A percentile compares a stretch with the other conserved stretches of the same genome.
These are phyloP conservation scores for Salminus brasiliensis DNA, from an alignment of 2,113 vertebrate genomes.

Conservation along the genomic window DNA sequence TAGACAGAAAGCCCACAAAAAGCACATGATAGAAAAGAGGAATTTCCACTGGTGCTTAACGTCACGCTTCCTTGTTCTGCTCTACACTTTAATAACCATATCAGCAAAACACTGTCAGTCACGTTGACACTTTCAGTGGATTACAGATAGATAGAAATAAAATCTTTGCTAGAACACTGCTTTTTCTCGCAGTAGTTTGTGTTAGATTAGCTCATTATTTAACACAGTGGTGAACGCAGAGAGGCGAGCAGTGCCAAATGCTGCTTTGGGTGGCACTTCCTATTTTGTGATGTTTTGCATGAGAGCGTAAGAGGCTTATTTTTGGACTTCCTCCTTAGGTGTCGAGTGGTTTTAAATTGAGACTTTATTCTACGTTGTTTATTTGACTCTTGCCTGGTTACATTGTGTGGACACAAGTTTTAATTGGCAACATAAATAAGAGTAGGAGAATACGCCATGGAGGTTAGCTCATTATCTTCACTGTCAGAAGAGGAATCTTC, in stretches of 20 bases:
- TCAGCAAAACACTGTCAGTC: constrained; percentile 12
- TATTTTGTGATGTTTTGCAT: constrained; percentile 28
- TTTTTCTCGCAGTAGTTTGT: background rate
- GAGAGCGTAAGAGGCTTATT: constrained; percentile 18
- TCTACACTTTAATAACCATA: constrained; percentile 18
- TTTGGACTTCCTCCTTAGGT: constrained; percentile 46
- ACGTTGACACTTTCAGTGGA: background rate
- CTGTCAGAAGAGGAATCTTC: constrained; percentile 49
- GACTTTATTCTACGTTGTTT: background rate
- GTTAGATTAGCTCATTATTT: background rate
- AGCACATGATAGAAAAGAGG: constrained; percentile 39
- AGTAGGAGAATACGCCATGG: constrained; percentile 57
- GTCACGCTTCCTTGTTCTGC: constrained; percentile 44
- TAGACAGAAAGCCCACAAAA: constrained; percentile 41
- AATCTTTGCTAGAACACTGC: background rate
- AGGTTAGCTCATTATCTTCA: constrained; percentile 60
- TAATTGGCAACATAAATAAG: constrained; percentile 28
- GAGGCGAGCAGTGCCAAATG: background rate
- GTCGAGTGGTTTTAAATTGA: background rate
- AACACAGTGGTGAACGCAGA: background rate
- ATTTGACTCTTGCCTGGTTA: background rate
- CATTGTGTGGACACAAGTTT: background rate
- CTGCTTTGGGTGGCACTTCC: constrained; percentile 27
- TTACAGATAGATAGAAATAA: background rate
- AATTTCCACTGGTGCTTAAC: constrained; percentile 38